Evolutionary conservation across 2,888 invertebrate species (phyloP), one percentile per base, ranked within the genome.

Genomic region (Tricholauxania praeusta): DNA sequence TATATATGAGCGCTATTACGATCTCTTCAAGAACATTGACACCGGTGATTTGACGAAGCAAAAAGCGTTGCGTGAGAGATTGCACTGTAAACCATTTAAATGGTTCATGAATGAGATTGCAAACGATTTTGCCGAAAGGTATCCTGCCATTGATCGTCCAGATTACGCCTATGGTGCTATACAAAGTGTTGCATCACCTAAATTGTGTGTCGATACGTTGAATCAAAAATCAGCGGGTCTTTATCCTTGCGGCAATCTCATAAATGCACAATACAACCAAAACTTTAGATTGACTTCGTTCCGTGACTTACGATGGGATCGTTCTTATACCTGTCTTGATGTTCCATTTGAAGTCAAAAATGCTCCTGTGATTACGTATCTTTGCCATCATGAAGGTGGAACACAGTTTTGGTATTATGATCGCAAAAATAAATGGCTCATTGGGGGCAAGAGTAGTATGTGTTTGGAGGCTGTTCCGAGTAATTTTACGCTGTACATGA

Each of bases 371-470:
- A 89, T 92, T 52, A 87, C 98, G 66, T 98, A 93, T 89, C 91
- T 92, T 39, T 98, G 98, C 79, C 98, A 99, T 83, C 94, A 96
- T 0, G 93, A 94, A 83, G 93, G 94, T 75, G 98, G 98, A 3
- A 98, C 99, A 88, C 98, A 99, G 87, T 90, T 94, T 79, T 98
- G 97, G 95, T n/a, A n/a, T n/a, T n/a, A n/a, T n/a, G n/a, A n/a
- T n/a, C n/a, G n/a, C n/a, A n/a, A n/a, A n/a, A n/a, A 76, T 6
- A 80, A 82, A 52, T 80, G 83, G 79, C 73, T 87, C 0, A 78
- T 86, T 28, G 87, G 87, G 0, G 75, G 67, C 91, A 94, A 2
- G 89, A 91, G 81, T n/a, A 89, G 90, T 14, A 90, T 93, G 78
- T 98, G 97, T 82, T 85, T 98, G 66, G 96, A 97, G 82, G 91